These are phyloP conservation scores for Aplysina aerophoba DNA, from an alignment of 37 sponge, comb jelly and placozoan species.

Conservation along the genomic window DNA sequence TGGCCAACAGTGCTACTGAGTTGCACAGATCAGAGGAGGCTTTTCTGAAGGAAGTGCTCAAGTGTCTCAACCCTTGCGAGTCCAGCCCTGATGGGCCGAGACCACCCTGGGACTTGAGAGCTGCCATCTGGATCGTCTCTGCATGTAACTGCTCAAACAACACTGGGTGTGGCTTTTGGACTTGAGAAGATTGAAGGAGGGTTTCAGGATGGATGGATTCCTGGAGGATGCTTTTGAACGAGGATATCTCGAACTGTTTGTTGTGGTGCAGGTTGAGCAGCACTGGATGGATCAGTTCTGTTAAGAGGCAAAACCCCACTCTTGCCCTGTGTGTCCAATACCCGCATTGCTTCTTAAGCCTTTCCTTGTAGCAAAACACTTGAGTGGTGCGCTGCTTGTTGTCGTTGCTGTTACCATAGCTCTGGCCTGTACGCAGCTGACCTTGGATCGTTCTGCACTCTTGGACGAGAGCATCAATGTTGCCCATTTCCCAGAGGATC, in stretches of 20 bases:
- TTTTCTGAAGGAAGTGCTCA: background rate
- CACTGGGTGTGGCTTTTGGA: constrained; percentile 4
- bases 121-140: background rate
- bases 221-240: background rate
- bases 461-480: constrained; percentile 1
- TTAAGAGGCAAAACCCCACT: background rate
- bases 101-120: background rate
- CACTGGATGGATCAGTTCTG: background rate
- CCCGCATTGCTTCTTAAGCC: background rate
- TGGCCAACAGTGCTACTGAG: background rate
- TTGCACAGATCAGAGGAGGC: background rate
- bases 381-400: background rate
- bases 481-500: background rate
- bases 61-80: background rate
- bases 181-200: background rate
- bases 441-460: background rate
- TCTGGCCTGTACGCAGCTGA: background rate
- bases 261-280: background rate
- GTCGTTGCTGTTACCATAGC: background rate
- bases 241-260: constrained; percentile 3
- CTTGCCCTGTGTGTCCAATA: constrained; percentile 3
- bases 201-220: background rate
- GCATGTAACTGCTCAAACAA: background rate
- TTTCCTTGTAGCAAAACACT: background rate
- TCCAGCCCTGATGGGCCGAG: background rate